Evolutionary conservation across 1,140 invertebrate genomes (phyloP), one percentile per base, ranked within the genome.

Genomic region (Tetramorium parvispinum): DNA sequence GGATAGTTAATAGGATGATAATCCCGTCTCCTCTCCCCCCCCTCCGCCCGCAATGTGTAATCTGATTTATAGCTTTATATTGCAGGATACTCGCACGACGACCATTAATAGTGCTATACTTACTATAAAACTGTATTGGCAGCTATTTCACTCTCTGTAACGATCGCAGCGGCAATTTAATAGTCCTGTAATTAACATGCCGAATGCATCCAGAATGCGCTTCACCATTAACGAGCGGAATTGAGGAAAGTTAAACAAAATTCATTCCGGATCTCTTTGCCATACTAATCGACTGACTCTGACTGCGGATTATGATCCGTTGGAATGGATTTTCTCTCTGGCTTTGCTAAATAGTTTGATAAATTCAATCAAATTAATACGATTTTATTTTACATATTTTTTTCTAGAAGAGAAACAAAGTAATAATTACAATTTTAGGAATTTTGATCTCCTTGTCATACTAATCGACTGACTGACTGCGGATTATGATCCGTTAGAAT

Each of bases 161-260:
- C 81, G 88, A 91, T 90, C 82, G 81, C 86, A 61, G 77, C 55
- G 43, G 77, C 82, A 88, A 90, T 90, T 90, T 90, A 91, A 91
- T 91, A 88, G 86, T 49, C 79, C 53, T 87, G 86, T 91, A 91
- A 91, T 91, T 91, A 91, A 90, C 89, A 88, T 91, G 89, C 63
- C 46, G 63, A 90, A 66, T 87, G 82, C 88, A 78, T 87, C 55
- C 68, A 57, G 78, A 90, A 90, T 88, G 77, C 86, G 65, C 78
- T 76, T 61, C 70, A 21, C 75, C 70, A 79, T 89, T 90, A 88
- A 90, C 68, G 88, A 90, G 59, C 75, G 53, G 70, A 90, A 89
- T 87, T 71, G 76, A 79, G 85, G 78, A 90, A 88, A 77, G 70
- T 91, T 90, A 90, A 90, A 90, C 86, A 90, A 90, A 89, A 88